phyloP scores from a whole-genome alignment of 2,888 invertebrate genomes.

The Sarcophaga caerulescens region DNA sequence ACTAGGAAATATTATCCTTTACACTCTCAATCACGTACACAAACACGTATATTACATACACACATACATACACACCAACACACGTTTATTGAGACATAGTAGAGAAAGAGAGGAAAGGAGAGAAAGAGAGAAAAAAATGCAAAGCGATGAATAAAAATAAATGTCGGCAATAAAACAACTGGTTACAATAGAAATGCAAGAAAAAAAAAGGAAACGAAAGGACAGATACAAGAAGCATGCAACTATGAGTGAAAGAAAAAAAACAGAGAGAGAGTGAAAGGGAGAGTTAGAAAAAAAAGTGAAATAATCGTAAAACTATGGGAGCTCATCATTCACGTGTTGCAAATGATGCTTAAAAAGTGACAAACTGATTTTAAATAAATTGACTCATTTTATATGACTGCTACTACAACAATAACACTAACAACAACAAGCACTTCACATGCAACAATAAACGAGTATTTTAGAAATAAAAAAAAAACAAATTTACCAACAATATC shows the following conservation, averaged over 20 bases:
- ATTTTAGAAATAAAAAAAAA: too few relatives aligned
- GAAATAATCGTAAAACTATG: constrained; percentile 32
- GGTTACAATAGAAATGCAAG: constrained; percentile 9
- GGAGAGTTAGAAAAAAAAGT: neutral
- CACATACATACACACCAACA: neutral
- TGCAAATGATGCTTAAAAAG: constrained; percentile 70
- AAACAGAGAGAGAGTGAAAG: neutral
- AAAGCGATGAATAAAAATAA: constrained; percentile 20
- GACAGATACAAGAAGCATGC: neutral
- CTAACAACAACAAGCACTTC: neutral
- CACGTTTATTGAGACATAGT: neutral
- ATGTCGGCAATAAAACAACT: constrained; percentile 40
- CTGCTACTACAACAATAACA: constrained; percentile 5
- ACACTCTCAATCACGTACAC: neutral
- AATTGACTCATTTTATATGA: constrained; percentile 69
- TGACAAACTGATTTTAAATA: constrained; percentile 71
- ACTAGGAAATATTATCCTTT: constrained; percentile 43
- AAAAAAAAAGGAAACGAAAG: neutral
- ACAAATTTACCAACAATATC: too few relatives aligned
- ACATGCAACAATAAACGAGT: constrained; percentile 1
- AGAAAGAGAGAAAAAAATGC: neutral
- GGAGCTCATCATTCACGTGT: constrained; percentile 69
- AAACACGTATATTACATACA: neutral
- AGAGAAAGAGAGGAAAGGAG: neutral
- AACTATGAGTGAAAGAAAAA: too few relatives aligned